Percentiles rank a stretch among this genome's conserved stretches.
Conservation (phyloP, 2,888 invertebrate species). For the Cybosia mesomella region DNA sequence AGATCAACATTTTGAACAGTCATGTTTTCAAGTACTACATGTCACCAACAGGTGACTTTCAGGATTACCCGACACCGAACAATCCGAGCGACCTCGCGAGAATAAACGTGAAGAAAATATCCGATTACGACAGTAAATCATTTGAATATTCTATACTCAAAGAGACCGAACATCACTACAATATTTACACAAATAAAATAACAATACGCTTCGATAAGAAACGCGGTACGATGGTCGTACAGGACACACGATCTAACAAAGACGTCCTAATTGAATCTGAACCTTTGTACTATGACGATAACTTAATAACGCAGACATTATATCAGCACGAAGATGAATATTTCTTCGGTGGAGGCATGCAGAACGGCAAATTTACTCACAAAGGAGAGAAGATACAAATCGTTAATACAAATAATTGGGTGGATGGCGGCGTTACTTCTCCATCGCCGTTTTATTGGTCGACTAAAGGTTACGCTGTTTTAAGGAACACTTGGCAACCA, state of each 20-base stretch:
- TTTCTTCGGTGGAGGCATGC: conserved; percentile 83
- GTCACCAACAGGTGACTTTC: conserved; percentile 71
- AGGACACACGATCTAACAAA: conserved; percentile 68
- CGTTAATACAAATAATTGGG: conserved; percentile 75
- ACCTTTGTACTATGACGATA: conserved; percentile 64
- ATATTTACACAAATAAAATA: conserved; percentile 69
- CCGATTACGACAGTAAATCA: conserved; percentile 66
- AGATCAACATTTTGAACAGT: conserved; percentile 70
- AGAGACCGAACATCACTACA: conserved; percentile 56
- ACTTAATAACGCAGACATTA: conserved; percentile 64
- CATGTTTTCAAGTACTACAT: conserved; percentile 79
- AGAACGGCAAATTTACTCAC: conserved; percentile 79
- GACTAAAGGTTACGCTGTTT: conserved; percentile 73
- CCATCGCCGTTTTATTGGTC: conserved; percentile 83
- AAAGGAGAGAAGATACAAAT: conserved; percentile 75
- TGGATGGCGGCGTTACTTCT: conserved; percentile 76
- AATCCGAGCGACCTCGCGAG: conserved; percentile 70
- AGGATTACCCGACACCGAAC: conserved; percentile 73
- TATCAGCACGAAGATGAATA: conserved; percentile 67
- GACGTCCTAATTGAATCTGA: conserved; percentile 67
- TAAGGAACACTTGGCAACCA: conserved; percentile 79
- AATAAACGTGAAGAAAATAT: conserved; percentile 67
- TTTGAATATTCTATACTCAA: conserved; percentile 66
- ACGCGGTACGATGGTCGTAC: conserved; percentile 67
- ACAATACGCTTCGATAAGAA: conserved; percentile 70